Evolutionary conservation across 1,140 invertebrate species (phyloP), one percentile per base, ranked within the genome.

Genomic region (Portunus trituberculatus): DNA sequence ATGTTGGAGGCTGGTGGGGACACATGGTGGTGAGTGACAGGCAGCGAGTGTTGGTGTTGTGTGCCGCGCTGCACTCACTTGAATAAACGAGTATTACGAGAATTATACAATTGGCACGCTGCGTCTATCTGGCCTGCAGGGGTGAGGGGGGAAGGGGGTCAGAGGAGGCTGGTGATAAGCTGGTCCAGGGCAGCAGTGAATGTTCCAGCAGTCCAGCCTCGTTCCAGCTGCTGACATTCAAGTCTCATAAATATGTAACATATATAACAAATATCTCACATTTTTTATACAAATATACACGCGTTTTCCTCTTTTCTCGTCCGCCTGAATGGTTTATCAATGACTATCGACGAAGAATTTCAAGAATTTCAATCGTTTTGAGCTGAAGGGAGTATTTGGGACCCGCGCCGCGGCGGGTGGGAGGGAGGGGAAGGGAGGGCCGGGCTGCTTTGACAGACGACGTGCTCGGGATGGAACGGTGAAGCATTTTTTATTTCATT

Each of bases 321-420:
- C n/a, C 67, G 67, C 20, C 67, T 76, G 67, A 76, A 76, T 76
- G 67, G 67, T n/a, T 76, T 76, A 76, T 76, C 67, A 76, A 76
- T 76, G 67, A n/a, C 20, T 76, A 76, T 76, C 67, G 20, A 25
- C 67, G 67, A 76, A 76, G 67, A 76, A 76, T 76, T 76, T 76
- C 67, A 76, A 76, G 67, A 76, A 76, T 76, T 76, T 76, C 67
- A 76, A 76, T 76, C 67, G 67, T 76, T 76, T 76, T 25, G 67
- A n/a, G 67, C 67, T 25, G 67, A 76, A 76, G 67, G 67, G 67
- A 76, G 67, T 76, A 7, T 76, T 76, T 25, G 67, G n/a, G 67
- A 7, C 67, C 67, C 12, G 12, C 67, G 25, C 25, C 67, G 6
- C 67, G 67, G 67, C 67, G 67, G 67, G 67, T 3, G 67, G 67